Percentiles rank a stretch among this genome's conserved stretches.
phyloP scores from a whole-genome alignment of 2,113 vertebrate genomes.

The Acinonyx jubatus region DNA sequence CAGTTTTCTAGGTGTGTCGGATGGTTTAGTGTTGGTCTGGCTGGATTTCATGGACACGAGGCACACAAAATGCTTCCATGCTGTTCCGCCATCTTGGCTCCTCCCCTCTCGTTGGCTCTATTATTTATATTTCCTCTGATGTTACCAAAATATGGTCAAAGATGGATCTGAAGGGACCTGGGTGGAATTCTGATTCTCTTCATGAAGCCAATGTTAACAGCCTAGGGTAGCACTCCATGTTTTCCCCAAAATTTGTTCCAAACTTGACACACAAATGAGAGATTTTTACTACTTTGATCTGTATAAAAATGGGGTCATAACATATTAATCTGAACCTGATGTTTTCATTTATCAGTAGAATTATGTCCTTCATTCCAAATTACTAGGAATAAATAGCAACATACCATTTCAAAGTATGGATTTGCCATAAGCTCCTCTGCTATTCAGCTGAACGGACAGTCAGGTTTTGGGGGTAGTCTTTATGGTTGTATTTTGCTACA shows the following conservation, averaged over 20 bases:
- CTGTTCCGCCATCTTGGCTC: too few relatives aligned
- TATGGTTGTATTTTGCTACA: background rate
- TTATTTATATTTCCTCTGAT: background rate
- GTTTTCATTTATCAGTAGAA: background rate
- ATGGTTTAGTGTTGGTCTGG: too few relatives aligned
- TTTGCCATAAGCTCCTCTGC: background rate
- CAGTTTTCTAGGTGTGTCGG: too few relatives aligned
- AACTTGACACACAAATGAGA: background rate
- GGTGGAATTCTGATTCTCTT: background rate
- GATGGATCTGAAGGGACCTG: background rate
- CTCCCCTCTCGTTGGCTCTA: background rate
- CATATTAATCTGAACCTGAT: background rate
- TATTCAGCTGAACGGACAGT: background rate
- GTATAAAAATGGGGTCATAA: background rate
- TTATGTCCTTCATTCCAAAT: background rate
- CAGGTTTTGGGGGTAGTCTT: background rate
- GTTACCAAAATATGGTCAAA: background rate
- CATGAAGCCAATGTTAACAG: background rate
- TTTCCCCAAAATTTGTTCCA: background rate
- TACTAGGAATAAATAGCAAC: background rate
- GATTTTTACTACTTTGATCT: background rate
- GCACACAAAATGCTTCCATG: too few relatives aligned
- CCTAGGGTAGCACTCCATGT: background rate
- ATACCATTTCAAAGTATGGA: background rate
- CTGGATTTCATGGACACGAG: too few relatives aligned